phyloP scores from a whole-genome alignment of 2,888 invertebrate species.

The Deilephila porcellus region DNA sequence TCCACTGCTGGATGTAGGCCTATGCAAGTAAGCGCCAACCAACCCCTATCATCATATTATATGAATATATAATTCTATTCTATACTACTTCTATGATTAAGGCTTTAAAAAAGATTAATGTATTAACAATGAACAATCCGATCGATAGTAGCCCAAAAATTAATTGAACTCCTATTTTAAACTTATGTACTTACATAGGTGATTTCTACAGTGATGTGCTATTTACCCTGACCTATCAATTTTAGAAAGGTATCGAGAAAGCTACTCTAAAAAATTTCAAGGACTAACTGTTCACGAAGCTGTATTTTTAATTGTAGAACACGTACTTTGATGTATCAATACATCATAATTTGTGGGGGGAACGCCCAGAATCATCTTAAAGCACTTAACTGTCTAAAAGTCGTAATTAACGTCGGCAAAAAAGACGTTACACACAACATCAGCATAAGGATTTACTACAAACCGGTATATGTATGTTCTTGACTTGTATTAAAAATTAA shows the following conservation, averaged over 20 bases:
- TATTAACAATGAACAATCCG: too few species aligned
- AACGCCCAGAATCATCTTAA: constrained; percentile 9
- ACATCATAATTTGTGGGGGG: constrained; percentile 16
- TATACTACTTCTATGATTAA: too few species aligned
- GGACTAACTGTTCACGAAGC: constrained; percentile 26
- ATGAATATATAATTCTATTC: too few species aligned
- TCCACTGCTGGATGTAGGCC: too few species aligned
- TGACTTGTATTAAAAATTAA: too few species aligned
- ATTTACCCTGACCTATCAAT: constrained; percentile 38
- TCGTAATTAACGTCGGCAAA: constrained; percentile 5
- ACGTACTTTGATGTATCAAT: not conserved
- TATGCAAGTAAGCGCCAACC: too few species aligned
- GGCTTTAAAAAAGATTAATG: too few species aligned
- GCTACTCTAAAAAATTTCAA: constrained; percentile 23
- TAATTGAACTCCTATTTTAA: not conserved
- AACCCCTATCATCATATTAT: too few species aligned
- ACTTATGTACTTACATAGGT: not conserved
- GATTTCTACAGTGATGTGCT: not conserved
- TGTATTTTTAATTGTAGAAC: constrained; percentile 13
- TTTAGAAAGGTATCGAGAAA: constrained; percentile 33
- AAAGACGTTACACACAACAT: not conserved
- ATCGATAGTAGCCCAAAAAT: too few species aligned
- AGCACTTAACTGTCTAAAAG: constrained; percentile 10
- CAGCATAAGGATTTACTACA: too few species aligned
- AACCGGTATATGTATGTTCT: too few species aligned